A percentile compares a stretch with the other conserved stretches of the same genome.
phyloP scores from a whole-genome alignment of 2,888 invertebrate species.

The Xestia xanthographa region DNA sequence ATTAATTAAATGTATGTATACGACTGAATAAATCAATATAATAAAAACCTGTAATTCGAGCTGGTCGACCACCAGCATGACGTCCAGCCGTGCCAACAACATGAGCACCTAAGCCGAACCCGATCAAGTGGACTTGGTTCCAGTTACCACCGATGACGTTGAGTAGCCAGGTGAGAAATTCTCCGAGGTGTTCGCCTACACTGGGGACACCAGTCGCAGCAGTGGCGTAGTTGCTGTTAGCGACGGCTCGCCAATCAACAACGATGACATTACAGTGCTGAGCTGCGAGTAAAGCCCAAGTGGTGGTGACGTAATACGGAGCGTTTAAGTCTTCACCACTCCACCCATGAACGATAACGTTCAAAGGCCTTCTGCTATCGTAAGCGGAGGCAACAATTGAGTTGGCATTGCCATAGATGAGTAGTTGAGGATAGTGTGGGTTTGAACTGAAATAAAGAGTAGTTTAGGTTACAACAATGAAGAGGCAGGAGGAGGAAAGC shows the following conservation, averaged over 20 bases:
- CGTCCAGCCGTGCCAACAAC: slow-evolving; percentile 82
- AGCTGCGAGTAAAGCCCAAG: background rate
- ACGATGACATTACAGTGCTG: slow-evolving; percentile 3
- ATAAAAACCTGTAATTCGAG: slow-evolving; percentile 70
- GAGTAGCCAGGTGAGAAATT: slow-evolving; percentile 80
- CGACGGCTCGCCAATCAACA: background rate
- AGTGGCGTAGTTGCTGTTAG: background rate
- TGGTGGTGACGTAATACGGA: background rate
- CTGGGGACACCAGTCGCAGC: background rate
- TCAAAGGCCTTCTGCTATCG: slow-evolving; percentile 67
- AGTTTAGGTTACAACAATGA: background rate
- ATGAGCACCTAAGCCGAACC: slow-evolving; percentile 87
- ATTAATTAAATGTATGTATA: too few species aligned
- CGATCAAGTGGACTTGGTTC: slow-evolving; percentile 83
- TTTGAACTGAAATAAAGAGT: slow-evolving; percentile 69
- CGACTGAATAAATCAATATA: too few species aligned
- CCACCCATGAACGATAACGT: slow-evolving; percentile 48
- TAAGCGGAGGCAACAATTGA: slow-evolving; percentile 76
- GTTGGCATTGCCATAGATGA: slow-evolving; percentile 75
- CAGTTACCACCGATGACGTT: slow-evolving; percentile 79
- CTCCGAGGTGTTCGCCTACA: background rate
- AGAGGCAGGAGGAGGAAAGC: too few species aligned
- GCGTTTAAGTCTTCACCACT: background rate
- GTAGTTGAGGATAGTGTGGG: slow-evolving; percentile 73
- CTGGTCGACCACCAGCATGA: slow-evolving; percentile 65